phyloP scores from a whole-genome alignment of 1,140 invertebrate species.

The Drosophila elegans region DNA sequence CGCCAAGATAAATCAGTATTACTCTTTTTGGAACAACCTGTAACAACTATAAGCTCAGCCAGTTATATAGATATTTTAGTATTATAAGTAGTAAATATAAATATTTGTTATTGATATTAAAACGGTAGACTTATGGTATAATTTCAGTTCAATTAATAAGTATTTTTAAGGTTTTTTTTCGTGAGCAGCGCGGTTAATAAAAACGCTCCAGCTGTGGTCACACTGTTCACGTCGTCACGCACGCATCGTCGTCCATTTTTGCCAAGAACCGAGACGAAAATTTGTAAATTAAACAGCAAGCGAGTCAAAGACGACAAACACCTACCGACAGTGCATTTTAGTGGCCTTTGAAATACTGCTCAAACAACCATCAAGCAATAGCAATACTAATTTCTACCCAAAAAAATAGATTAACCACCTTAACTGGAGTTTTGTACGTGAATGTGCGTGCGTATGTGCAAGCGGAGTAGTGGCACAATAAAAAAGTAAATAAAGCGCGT shows the following conservation, averaged over 20 bases:
- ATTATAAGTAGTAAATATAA: too few relatives aligned
- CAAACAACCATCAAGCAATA: slow-evolving; percentile 64
- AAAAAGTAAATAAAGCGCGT: slow-evolving; percentile 79
- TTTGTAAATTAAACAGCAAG: slow-evolving; percentile 57
- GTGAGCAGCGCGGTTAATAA: neutral
- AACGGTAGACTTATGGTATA: too few relatives aligned
- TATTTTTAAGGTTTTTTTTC: neutral
- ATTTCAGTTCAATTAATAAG: too few relatives aligned
- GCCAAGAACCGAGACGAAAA: slow-evolving; percentile 60
- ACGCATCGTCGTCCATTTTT: slow-evolving; percentile 76
- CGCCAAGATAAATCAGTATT: too few relatives aligned
- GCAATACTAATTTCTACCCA: slow-evolving; percentile 33
- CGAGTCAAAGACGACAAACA: slow-evolving; percentile 16
- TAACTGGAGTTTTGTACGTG: slow-evolving; percentile 29
- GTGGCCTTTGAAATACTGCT: slow-evolving; percentile 81
- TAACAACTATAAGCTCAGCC: too few relatives aligned
- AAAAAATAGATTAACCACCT: slow-evolving; percentile 47
- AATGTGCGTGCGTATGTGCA: slow-evolving; percentile 59
- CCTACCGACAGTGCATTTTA: slow-evolving; percentile 69
- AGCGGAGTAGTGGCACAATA: slow-evolving; percentile 56
- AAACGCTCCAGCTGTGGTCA: neutral
- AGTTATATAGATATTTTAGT: too few relatives aligned
- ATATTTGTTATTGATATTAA: too few relatives aligned
- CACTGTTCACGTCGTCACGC: slow-evolving; percentile 51
- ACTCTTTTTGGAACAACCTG: too few relatives aligned